A percentile compares a stretch with the other conserved stretches of the same genome.
These are phyloP conservation scores for Lutjanus argentimaculatus DNA, from an alignment of 2,797 vertebrate genomes.

Conservation along the genomic window DNA sequence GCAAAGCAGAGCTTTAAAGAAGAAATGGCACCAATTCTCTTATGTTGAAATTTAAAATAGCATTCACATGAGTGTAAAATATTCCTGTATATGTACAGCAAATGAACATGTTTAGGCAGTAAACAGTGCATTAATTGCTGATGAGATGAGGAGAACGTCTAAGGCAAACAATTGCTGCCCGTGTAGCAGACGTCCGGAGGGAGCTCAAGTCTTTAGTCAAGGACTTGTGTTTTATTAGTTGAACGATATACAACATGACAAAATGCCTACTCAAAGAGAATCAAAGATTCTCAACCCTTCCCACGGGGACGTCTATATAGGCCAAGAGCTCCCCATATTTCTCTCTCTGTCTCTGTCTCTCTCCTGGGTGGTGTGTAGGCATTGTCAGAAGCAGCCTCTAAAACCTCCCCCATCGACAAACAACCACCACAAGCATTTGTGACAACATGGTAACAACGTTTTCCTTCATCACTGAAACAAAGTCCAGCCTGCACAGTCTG, in stretches of 20 bases:
- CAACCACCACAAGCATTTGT: constrained; percentile 26
- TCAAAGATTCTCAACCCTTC: constrained; percentile 82
- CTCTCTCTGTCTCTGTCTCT: constrained; percentile 40
- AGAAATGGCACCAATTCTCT: background rate
- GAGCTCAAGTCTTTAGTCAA: constrained; percentile 83
- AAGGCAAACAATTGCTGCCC: constrained; percentile 78
- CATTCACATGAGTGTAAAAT: constrained; percentile 24
- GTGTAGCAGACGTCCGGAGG: constrained; percentile 81
- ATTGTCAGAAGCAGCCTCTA: constrained; percentile 36
- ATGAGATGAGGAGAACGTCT: constrained; percentile 59
- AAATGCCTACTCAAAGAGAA: constrained; percentile 86
- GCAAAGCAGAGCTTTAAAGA: constrained; percentile 3
- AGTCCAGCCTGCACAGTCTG: background rate
- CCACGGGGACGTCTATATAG: constrained; percentile 84
- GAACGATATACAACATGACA: constrained; percentile 89
- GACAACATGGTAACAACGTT: constrained; percentile 6
- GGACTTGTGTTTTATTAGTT: constrained; percentile 86
- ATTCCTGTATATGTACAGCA: constrained; percentile 16
- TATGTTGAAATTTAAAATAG: constrained; percentile 19
- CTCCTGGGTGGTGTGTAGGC: constrained; percentile 35
- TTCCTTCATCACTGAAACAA: background rate
- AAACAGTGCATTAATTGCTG: constrained; percentile 66
- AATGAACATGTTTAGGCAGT: constrained; percentile 56
- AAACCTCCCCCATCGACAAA: constrained; percentile 50
- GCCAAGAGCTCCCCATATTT: constrained; percentile 74